Conservation (phyloP, 2,113 vertebrate genomes). For the Pseudopodoces humilis region DNA sequence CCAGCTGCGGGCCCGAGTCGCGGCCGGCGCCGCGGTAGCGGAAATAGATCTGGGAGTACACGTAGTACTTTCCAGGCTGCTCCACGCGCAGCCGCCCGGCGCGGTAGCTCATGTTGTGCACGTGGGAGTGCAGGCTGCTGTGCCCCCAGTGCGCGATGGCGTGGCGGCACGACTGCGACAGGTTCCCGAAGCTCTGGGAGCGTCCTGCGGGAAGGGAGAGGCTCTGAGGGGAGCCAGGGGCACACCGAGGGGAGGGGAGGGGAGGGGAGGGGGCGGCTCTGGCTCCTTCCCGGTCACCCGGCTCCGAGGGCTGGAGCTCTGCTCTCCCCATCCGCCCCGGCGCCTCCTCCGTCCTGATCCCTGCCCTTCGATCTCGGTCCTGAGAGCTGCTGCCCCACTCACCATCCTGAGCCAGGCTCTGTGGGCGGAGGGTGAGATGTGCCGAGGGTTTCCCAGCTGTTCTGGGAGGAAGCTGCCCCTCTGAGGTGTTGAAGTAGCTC, state of each 20-base stretch:
- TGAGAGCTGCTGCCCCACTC: neutral
- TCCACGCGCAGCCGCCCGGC: constrained; percentile 81
- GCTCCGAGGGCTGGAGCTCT: neutral
- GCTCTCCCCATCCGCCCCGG: neutral
- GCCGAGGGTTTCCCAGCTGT: constrained; percentile 11
- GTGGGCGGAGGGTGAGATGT: constrained; percentile 50
- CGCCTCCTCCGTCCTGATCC: neutral
- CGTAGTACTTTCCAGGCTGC: constrained; percentile 86
- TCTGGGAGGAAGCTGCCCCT: neutral
- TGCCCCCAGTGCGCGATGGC: constrained; percentile 81
- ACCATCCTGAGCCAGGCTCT: constrained; percentile 26
- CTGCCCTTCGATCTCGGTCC: neutral
- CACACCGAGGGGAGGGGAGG: neutral
- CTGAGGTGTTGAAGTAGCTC: neutral
- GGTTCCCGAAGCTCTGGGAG: constrained; percentile 39
- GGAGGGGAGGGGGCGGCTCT: neutral
- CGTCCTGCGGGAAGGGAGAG: neutral
- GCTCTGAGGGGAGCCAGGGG: neutral
- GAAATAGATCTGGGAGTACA: constrained; percentile 89
- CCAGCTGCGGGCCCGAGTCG: constrained; percentile 78
- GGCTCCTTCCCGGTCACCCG: no score
- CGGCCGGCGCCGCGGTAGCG: constrained; percentile 67
- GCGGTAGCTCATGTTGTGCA: constrained; percentile 85
- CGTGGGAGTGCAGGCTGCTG: constrained; percentile 79
- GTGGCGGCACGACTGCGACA: constrained; percentile 87